These are phyloP conservation scores for Circaetus cinerascens DNA, from an alignment of 2,113 vertebrate genomes.

Conservation along the genomic window DNA sequence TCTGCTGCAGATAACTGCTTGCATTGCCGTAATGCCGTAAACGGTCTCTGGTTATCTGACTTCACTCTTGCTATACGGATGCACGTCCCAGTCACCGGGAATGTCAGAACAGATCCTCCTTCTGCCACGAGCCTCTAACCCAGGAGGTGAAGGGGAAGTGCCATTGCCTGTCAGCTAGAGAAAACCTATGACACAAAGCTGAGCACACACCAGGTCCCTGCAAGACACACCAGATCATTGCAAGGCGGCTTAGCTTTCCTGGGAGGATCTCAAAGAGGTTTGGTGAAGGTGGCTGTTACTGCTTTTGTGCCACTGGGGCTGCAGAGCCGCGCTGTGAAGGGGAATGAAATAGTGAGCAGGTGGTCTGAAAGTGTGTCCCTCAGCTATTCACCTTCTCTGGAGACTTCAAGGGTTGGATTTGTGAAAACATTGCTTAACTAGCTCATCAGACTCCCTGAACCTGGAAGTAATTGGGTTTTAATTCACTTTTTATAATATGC, in stretches of 20 bases:
- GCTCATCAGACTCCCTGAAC: background rate
- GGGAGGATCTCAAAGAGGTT: background rate
- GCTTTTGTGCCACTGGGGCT: background rate
- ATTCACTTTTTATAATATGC: conserved; percentile 11
- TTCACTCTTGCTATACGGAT: background rate
- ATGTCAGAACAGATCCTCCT: background rate
- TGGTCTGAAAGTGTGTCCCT: background rate
- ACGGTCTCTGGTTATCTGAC: background rate
- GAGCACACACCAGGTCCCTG: background rate
- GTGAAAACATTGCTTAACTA: conserved; percentile 14
- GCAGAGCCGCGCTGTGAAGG: background rate
- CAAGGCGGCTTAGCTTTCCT: background rate
- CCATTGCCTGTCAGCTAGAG: background rate
- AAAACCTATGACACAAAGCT: background rate
- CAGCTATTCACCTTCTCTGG: background rate
- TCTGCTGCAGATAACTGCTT: background rate
- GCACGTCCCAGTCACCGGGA: background rate
- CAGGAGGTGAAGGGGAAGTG: background rate
- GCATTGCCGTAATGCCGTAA: background rate
- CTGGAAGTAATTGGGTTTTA: conserved; percentile 30
- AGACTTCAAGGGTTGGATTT: background rate
- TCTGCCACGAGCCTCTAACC: background rate
- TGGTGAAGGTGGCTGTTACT: background rate
- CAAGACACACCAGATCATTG: background rate
- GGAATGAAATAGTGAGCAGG: background rate